A percentile compares a stretch with the other conserved stretches of the same genome.
Evolutionary conservation across 2,113 vertebrate species (phyloP).

Genomic region (Centropus unirufus): DNA sequence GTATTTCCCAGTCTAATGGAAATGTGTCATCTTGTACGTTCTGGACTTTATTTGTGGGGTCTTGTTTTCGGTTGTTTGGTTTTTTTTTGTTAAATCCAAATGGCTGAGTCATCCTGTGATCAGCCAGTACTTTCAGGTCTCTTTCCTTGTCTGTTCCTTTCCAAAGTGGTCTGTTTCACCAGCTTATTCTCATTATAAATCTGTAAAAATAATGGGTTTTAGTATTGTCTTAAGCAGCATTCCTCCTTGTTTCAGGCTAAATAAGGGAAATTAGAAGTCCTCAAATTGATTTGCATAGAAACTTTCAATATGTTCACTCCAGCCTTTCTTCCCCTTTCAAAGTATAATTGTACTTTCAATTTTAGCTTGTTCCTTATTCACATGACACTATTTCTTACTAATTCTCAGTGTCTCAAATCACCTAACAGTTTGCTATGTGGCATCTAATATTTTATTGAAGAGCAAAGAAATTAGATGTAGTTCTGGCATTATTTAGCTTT

Average conservation of each 20-base stretch:
- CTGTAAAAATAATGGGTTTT: not conserved
- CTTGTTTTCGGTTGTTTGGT: too few relatives aligned
- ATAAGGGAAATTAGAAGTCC: not conserved
- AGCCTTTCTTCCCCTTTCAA: not conserved
- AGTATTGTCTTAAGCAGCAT: not conserved
- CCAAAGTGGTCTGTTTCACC: not conserved
- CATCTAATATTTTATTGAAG: not conserved
- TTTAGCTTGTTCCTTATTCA: not conserved
- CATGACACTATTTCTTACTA: not conserved
- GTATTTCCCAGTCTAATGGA: not conserved
- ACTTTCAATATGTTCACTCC: not conserved
- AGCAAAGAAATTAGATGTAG: not conserved
- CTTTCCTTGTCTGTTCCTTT: not conserved
- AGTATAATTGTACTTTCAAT: not conserved
- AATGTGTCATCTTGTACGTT: not conserved
- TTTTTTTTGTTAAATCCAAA: not conserved
- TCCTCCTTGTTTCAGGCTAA: not conserved
- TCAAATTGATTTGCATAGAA: not conserved
- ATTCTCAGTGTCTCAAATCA: not conserved
- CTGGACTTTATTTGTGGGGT: not conserved
- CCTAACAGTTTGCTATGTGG: not conserved
- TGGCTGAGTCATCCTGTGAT: conserved; percentile 10
- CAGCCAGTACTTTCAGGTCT: not conserved
- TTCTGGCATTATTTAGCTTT: not conserved
- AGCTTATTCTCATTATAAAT: not conserved